These are phyloP conservation scores for Aphelenchoides besseyi DNA, from an alignment of 1,140 invertebrate species.

Conservation along the genomic window DNA sequence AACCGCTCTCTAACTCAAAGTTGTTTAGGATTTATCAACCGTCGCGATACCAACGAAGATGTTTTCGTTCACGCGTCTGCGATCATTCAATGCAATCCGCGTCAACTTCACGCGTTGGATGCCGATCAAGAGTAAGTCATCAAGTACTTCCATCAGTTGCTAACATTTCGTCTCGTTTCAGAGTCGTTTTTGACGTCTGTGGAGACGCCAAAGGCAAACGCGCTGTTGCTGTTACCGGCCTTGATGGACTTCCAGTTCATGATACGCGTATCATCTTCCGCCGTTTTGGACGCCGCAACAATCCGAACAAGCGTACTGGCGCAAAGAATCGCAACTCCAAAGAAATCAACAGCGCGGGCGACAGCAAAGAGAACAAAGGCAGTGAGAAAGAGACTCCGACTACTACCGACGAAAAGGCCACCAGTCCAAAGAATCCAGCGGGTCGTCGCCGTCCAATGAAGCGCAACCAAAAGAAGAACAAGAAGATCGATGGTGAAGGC, in stretches of 20 bases:
- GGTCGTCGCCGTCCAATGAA: no score
- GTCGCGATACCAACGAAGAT: no score
- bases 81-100: not conserved
- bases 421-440: no score
- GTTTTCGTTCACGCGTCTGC: not conserved
- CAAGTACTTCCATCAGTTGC: no score
- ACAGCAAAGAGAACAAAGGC: not conserved
- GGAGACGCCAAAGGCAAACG: not conserved
- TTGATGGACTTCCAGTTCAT: not conserved
- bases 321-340: not conserved
- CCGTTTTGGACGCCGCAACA: not conserved
- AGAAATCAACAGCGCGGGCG: not conserved
- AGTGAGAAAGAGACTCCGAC: no score
- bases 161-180: no score
- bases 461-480: not conserved
- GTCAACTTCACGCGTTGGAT: not conserved
- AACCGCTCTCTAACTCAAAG: no score
- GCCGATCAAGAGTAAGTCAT: not conserved
- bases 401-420: no score
- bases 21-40: no score
- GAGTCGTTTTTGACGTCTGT: not conserved
- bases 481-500: no score
- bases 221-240: not conserved
- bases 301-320: not conserved
- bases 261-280: not conserved